Evolutionary conservation across 1,140 invertebrate species (phyloP).

Genomic region (Tetramorium simillimum): DNA sequence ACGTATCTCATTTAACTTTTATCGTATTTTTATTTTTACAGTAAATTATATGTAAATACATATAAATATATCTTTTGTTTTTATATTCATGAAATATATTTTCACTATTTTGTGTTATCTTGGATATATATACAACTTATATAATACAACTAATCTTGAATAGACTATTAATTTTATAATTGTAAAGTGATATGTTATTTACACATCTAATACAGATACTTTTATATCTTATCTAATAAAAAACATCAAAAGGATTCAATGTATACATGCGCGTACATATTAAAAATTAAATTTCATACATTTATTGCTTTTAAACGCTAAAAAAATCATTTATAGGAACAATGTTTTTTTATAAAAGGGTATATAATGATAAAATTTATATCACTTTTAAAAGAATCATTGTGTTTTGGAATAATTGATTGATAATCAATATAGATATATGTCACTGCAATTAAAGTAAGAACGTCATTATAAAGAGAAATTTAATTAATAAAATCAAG

Average conservation of each 20-base stretch:
- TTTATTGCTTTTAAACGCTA: neutral
- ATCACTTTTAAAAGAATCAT: neutral
- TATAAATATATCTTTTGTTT: conserved; percentile 67
- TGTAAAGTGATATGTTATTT: conserved; percentile 12
- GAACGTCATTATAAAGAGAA: neutral
- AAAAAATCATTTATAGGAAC: conserved; percentile 2
- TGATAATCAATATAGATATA: neutral
- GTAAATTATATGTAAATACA: conserved; percentile 68
- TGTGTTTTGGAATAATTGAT: neutral
- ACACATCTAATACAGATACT: conserved; percentile 24
- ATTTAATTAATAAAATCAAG: conserved; percentile 4
- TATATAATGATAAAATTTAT: conserved; percentile 31
- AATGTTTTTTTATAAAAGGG: conserved; percentile 32
- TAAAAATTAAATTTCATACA: neutral
- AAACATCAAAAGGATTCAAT: neutral
- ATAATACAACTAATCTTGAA: conserved; percentile 35
- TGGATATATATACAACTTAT: conserved; percentile 1
- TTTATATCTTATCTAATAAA: conserved; percentile 41
- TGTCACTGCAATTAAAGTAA: neutral
- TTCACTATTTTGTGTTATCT: conserved; percentile 53
- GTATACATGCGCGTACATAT: conserved; percentile 19
- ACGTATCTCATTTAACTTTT: conserved; percentile 40
- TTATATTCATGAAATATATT: conserved; percentile 51
- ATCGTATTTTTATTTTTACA: conserved; percentile 66
- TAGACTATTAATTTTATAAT: conserved; percentile 20